Evolutionary conservation across 2,888 invertebrate genomes (phyloP), one percentile per base, ranked within the genome.

Genomic region (Cosmia trapezina): DNA sequence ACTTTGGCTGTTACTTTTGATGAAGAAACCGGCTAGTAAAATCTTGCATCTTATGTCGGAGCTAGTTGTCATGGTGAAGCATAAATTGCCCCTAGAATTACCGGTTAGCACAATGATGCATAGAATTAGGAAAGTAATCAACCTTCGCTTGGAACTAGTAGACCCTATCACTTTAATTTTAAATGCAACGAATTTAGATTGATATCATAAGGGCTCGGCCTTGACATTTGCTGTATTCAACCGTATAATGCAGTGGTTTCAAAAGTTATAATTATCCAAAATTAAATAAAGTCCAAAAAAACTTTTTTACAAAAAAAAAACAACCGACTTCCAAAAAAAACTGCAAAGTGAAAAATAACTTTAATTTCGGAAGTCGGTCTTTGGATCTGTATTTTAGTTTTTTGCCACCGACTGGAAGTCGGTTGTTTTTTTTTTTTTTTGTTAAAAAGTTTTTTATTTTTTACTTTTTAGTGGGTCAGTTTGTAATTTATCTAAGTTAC

Each of bases 201-300:
- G 19, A 56, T 17, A 54, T 47, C 67, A 65, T 14, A 57, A 51
- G 47, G 41, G 41, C 2, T 19, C 2, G 51, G 37, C 70, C 74
- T 60, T 70, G 47, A 60, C 6, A 70, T 60, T 60, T 70, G 6
- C n/a, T 60, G 6, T 17, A 28, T 22, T 4, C 17, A 33, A 57
- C 7, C 19, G 19, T 22, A 57, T 22, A 72, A 33, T 33, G 1
- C 43, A 12, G 37, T 14, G 28, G n/a, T 28, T 28, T 19, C 28
- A 28, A n/a, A n/a, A 37, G 2, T 47, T 68, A 51, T 28, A 19
- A 65, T 12, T 22, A 28, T 17, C n/a, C 11, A 71, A 70, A 74
- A 70, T 53, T 9, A 11, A 70, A 53, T 41, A 2, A 53, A 60
- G 5, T 43, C 12, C 17, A 60, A 54, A 54, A 60, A n/a, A n/a